Evolutionary conservation across 2,797 vertebrate species (phyloP), one percentile per base, ranked within the genome.

Genomic region (Valencia hispanica): DNA sequence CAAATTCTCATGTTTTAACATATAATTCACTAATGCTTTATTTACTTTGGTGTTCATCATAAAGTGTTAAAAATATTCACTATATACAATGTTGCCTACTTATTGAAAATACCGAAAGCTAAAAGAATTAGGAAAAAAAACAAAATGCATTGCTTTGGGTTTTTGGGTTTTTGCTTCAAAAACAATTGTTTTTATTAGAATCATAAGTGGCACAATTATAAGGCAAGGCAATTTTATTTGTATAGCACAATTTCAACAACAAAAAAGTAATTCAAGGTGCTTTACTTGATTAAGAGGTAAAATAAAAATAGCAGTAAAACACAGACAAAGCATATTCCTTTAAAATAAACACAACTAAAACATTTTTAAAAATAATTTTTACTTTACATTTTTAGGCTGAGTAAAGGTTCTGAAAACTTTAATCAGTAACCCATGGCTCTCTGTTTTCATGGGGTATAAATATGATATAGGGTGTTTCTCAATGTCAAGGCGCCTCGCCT

Each of bases 1-100:
- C 80, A 61, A 53, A 76, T 72, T 75, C 73, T 81, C 34, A 55
- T 70, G 84, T 68, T 73, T 76, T 70, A 75, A 65, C 32, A 73
- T 74, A 50, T 34, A 66, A 83, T 81, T 66, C 65, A 74, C 55
- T 84, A 80, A 70, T 57, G 48, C 41, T 59, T 43, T 8, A 61
- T 63, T 55, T 22, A 30, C 32, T 36, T 68, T 36, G 30, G n/a
- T 74, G 27, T 78, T 34, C 72, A 45, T 74, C 70, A 66, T 61
- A 48, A 41, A 41, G 48, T 48, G 78, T 22, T 18, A 34, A 61
- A 30, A 47, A 43, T 68, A 1, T 32, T 17, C 43, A 27, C 27
- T 63, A 63, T 8, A 1, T 45, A n/a, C 25, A 73, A 45, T 14
- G 3, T 15, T 22, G 30, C n/a, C 32, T 61, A 34, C 20, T 61